phyloP scores from a whole-genome alignment of 1,140 invertebrate species.

The Diprion similis region DNA sequence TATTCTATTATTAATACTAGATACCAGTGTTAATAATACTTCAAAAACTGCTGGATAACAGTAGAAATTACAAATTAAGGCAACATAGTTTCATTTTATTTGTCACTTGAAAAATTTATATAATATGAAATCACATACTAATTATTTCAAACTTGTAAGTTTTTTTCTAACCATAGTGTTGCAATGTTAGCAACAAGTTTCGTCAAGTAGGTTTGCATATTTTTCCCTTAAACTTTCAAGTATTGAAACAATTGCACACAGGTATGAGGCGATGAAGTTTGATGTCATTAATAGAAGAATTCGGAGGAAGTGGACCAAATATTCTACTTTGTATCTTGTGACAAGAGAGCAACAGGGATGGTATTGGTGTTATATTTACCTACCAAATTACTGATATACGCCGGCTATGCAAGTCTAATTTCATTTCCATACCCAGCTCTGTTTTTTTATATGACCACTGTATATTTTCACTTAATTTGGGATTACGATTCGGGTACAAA shows the following conservation, averaged over 20 bases:
- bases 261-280: no score
- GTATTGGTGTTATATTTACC: not conserved
- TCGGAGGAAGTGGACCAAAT: not conserved
- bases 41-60: not conserved
- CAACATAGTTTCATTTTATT: constrained; percentile 4
- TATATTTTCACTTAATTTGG: not conserved
- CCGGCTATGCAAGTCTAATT: not conserved
- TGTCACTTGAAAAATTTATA: not conserved
- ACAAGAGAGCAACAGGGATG: constrained; percentile 9
- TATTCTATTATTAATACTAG: not conserved
- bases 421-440: not conserved
- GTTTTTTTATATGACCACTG: not conserved
- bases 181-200: no score
- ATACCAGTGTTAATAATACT: not conserved
- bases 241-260: no score
- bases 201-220: no score
- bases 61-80: not conserved
- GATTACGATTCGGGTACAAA: constrained; percentile 62
- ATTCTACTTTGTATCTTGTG: not conserved
- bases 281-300: no score
- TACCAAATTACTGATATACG: no score
- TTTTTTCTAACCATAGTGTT: no score
- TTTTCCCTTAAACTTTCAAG: no score
- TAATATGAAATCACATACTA: not conserved
- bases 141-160: no score